Evolutionary conservation across 1,140 invertebrate species (phyloP), one percentile per base, ranked within the genome.

Genomic region (Drosophila arawakana): DNA sequence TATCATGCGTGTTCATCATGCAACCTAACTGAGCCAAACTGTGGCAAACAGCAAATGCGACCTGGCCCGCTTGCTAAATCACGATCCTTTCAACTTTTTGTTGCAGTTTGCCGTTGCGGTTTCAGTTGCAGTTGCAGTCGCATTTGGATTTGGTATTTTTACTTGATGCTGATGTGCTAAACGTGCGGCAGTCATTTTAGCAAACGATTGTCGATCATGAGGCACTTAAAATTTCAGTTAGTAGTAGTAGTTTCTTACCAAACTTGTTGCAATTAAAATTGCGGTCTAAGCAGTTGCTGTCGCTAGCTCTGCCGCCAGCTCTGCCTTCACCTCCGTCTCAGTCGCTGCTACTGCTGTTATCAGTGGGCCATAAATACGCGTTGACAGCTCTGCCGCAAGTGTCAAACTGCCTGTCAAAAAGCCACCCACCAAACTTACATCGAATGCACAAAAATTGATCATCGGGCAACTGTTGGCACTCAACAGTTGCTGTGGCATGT

Each of bases 151-250:
- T 65, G 67, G 39, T 4, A 49, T 71, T 62, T 15, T 18, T 30
- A 18, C 46, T 2, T 65, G 65, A 18, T 54, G 59, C 73, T 90
- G 79, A 90, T 86, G 86, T 74, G 82, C 49, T 83, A 90, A 90
- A 83, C 90, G 90, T 91, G 90, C 90, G 63, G 49, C 75, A 84
- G 90, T 79, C 78, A 91, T 91, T 91, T 91, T 76, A 73, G 73
- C 62, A 82, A 91, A 91, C 80, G 90, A 85, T 85, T 91, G 90
- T 82, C 90, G 90, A 91, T 91, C 90, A 91, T 79, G 80, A 65
- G 52, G 44, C 49, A 72, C 49, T 71, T 73, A 66, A 57, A 68
- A 35, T 54, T 58, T 54, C 63, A 76, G 77, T 71, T 80, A 79
- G 25, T 47, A 62, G 55, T 21, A 60, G 57, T 37, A 54, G 39